Evolutionary conservation across 2,888 invertebrate genomes (phyloP).

Genomic region (Cheilosia vulpina): DNA sequence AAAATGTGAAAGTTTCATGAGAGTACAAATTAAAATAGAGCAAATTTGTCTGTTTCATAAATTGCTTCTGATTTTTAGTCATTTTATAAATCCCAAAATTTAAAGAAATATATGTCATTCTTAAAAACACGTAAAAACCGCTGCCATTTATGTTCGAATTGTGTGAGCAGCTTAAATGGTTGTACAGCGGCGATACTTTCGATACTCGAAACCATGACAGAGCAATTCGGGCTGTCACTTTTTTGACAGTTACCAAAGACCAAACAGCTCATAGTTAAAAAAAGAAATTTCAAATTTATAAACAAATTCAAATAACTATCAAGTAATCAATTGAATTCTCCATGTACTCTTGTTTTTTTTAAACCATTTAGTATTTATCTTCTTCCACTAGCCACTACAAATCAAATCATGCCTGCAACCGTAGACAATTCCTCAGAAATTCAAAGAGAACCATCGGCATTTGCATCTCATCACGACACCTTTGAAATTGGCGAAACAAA

Average conservation of each 20-base stretch:
- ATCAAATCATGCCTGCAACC: constrained; percentile 28
- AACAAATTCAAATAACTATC: constrained; percentile 10
- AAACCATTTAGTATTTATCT: neutral
- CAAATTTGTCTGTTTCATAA: no score
- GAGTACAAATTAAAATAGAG: no score
- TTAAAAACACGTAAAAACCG: neutral
- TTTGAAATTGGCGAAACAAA: constrained; percentile 80
- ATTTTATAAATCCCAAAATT: no score
- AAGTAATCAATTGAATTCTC: neutral
- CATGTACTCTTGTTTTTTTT: neutral
- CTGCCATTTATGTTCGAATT: neutral
- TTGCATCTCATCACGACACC: constrained; percentile 80
- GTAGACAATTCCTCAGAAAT: neutral
- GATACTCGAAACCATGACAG: constrained; percentile 36
- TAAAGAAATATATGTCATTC: no score
- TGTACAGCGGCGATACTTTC: constrained; percentile 40
- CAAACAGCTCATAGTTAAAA: neutral
- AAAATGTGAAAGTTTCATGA: no score
- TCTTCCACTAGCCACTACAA: neutral
- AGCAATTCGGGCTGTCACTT: constrained; percentile 17
- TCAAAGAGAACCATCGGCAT: constrained; percentile 76
- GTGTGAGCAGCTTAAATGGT: constrained; percentile 14
- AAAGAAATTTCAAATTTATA: constrained; percentile 10
- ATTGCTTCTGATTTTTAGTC: no score
- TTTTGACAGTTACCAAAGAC: constrained; percentile 35